These are phyloP conservation scores for Hyla sarda DNA, from an alignment of 2,113 vertebrate species.

Conservation along the genomic window DNA sequence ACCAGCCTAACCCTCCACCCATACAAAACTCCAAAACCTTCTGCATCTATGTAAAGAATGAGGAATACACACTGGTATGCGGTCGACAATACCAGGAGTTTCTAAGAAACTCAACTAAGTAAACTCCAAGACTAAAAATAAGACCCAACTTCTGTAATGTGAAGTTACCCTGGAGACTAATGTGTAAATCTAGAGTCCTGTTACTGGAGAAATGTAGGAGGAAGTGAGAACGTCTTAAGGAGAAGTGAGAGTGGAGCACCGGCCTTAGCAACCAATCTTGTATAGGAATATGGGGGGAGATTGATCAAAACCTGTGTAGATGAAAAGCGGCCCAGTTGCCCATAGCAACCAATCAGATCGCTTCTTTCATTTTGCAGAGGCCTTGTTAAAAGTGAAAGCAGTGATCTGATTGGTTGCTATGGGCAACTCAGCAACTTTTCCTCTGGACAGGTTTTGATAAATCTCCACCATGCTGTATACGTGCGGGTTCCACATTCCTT, in stretches of 20 bases:
- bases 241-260: not conserved
- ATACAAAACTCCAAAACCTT: not conserved
- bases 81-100: not conserved
- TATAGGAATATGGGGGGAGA: too few species aligned
- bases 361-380: too few species aligned
- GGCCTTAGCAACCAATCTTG: not conserved
- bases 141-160: not conserved
- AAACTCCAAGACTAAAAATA: constrained; percentile 22
- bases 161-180: constrained; percentile 2
- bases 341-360: too few species aligned
- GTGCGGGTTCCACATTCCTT: not conserved
- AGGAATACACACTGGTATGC: not conserved
- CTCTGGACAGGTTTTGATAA: not conserved
- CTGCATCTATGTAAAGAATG: not conserved
- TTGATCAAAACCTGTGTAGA: too few species aligned
- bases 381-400: too few species aligned
- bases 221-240: not conserved
- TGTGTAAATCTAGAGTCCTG: not conserved
- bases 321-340: too few species aligned
- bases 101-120: not conserved
- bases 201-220: not conserved
- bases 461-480: not conserved
- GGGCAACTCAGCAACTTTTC: too few species aligned
- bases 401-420: too few species aligned
- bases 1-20: too few species aligned